phyloP scores from a whole-genome alignment of 2,113 vertebrate genomes.

The Grallaria varia region DNA sequence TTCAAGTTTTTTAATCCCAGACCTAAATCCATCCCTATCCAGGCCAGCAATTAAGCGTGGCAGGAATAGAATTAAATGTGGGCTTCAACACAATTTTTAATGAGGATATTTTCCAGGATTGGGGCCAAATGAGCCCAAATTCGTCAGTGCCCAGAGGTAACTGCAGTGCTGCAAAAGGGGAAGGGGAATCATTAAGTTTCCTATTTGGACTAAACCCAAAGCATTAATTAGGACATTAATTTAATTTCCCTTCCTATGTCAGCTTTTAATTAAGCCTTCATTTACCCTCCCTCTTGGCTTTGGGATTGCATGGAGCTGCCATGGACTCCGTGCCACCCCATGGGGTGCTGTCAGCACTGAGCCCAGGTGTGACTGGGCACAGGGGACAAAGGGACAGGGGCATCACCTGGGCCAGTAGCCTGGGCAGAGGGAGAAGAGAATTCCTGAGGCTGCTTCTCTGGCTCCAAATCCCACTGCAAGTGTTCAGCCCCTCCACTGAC shows the following conservation, averaged over 20 bases:
- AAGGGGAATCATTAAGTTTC: background rate
- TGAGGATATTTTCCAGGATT: constrained; percentile 30
- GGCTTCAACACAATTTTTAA: background rate
- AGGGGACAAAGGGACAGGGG: background rate
- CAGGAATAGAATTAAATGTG: background rate
- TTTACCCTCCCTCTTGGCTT: background rate
- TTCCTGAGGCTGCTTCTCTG: background rate
- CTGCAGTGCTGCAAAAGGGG: background rate
- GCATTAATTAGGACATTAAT: constrained; percentile 47
- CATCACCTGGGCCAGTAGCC: background rate
- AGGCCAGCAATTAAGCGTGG: background rate
- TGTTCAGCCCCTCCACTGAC: background rate
- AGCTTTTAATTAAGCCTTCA: constrained; percentile 42
- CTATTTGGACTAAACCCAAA: background rate
- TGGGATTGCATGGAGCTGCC: background rate
- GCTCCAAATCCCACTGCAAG: background rate
- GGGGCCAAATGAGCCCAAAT: constrained; percentile 30
- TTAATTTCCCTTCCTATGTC: constrained; percentile 11
- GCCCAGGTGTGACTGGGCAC: background rate
- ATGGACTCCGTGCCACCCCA: rapidly evolving
- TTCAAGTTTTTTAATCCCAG: background rate
- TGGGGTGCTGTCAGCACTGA: rapidly evolving
- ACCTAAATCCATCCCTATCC: background rate
- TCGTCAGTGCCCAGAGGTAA: constrained; percentile 10
- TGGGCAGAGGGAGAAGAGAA: background rate